Base-by-base conservation (phyloP, 2,113 vertebrate genomes). In the Poeciliopsis prolifica region DNA sequence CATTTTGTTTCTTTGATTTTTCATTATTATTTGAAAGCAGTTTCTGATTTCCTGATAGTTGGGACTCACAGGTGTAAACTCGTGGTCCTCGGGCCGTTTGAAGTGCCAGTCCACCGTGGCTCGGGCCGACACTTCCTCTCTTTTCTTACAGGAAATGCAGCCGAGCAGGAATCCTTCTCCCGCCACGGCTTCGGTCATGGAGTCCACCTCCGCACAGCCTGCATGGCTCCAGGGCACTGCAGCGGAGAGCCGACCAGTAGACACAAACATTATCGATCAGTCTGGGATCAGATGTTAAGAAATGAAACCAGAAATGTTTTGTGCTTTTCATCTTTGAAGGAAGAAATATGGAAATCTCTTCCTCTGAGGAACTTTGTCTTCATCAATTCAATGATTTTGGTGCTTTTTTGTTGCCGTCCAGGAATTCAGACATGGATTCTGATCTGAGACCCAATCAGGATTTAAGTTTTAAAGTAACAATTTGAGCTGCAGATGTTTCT, bases 91-190 rank as follows among this genome's bases (percentile, higher is more conserved):
- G 77, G 40, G 22, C 24, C 92, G 77, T 84, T 67, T 95, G 88
- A 97, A 98, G 88, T 93, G 89, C 97, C 97, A 98, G 75, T 96
- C 95, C 0, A 96, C 93, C 1, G 92, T 92, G 63, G 95, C 84
- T n/a, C 78, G 72, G 0, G 94, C 95, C 0, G 11, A 40, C 4
- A 97, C 95, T 85, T 97, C 97, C 8, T 94, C 96, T 40, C 96
- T 92, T 19, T 37, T 95, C 79, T 98, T 98, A 78, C 97, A 97
- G 48, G 96, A 97, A 88, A 97, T 97, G 83, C 97, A 98, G 17
- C 95, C 93, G 78, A 98, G 89, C 78, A 93, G 86, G 89, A 97
- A 97, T 42, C 88, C 80, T 6, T 66, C 1, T 22, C 96, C 96
- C 0, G 84, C 91, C 65, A 96, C 95, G 0, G 97, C 96, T 80